Evolutionary conservation across 2,888 invertebrate genomes (phyloP).

Genomic region (Drosophila birchii): DNA sequence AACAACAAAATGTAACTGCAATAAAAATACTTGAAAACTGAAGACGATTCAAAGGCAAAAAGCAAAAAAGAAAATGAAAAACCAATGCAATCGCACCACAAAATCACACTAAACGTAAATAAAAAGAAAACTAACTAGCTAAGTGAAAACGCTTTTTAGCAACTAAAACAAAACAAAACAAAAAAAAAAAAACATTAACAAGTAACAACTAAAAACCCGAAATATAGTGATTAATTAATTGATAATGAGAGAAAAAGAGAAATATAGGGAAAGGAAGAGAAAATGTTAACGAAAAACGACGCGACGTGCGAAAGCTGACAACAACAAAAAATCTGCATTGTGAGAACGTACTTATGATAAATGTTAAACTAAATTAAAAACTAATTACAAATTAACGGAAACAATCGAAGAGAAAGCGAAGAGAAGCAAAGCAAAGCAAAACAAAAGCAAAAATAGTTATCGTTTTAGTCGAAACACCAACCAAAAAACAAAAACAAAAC

Average conservation of each 20-base stretch:
- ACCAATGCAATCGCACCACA: conserved; percentile 36
- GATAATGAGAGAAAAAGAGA: conserved; percentile 15
- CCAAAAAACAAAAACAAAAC: conserved; percentile 9
- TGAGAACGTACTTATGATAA: conserved; percentile 78
- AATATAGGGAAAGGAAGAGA: conserved; percentile 8
- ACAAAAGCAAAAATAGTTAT: conserved; percentile 11
- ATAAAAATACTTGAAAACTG: conserved; percentile 27
- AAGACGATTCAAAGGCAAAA: conserved; percentile 39
- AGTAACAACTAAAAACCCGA: conserved; percentile 10
- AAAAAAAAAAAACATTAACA: conserved; percentile 17
- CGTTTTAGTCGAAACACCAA: conserved; percentile 33
- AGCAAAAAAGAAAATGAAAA: conserved; percentile 2
- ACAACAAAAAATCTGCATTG: conserved; percentile 61
- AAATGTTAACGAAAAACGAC: conserved; percentile 11
- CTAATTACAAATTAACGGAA: conserved; percentile 20
- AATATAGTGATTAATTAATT: conserved; percentile 32
- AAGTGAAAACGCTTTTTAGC: conserved; percentile 60
- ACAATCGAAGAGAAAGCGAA: conserved; percentile 6
- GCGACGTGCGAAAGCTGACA: conserved; percentile 53
- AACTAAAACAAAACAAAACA: conserved; percentile 51
- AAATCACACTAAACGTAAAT: conserved; percentile 29
- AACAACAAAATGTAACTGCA: conserved; percentile 10
- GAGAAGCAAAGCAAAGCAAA: not conserved
- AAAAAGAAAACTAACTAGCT: conserved; percentile 15
- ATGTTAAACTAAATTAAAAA: conserved; percentile 66